These are phyloP conservation scores for Cerceris ruficornis DNA, from an alignment of 2,888 invertebrate genomes.

Conservation along the genomic window DNA sequence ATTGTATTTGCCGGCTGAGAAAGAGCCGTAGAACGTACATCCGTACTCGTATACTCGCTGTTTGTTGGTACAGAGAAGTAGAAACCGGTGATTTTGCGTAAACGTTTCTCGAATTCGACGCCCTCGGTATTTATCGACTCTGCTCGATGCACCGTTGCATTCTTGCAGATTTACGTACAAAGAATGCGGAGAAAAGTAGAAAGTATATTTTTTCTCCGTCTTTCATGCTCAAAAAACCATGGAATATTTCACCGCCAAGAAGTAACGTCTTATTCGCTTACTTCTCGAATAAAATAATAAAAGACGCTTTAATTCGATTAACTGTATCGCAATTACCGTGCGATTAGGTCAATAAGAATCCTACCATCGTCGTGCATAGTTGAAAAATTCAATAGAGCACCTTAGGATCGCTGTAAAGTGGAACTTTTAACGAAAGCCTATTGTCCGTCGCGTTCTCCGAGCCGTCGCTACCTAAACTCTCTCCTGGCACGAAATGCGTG, in stretches of 20 bases:
- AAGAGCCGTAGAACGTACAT: not conserved
- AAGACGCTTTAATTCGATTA: too few species aligned
- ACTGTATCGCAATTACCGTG: too few species aligned
- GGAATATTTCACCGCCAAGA: not conserved
- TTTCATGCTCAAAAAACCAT: not conserved
- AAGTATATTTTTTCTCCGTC: not conserved
- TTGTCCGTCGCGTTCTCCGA: constrained; percentile 28
- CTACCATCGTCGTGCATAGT: too few species aligned
- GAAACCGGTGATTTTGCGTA: constrained; percentile 21
- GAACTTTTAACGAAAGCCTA: not conserved
- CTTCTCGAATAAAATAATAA: too few species aligned
- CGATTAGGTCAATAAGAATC: too few species aligned
- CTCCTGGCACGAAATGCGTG: constrained; percentile 64
- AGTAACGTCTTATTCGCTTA: too few species aligned
- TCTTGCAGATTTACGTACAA: not conserved
- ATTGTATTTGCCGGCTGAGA: constrained; percentile 14
- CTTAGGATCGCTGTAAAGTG: not conserved
- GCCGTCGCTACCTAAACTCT: constrained; percentile 63
- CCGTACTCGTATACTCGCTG: not conserved
- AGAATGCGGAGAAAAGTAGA: not conserved
- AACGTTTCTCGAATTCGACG: constrained; percentile 6
- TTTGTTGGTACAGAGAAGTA: not conserved
- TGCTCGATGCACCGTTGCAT: not conserved
- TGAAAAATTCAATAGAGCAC: too few species aligned
- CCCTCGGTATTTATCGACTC: constrained; percentile 27